Percentiles rank a stretch among this genome's conserved stretches.
phyloP scores from a whole-genome alignment of 2,113 vertebrate genomes.

The Scopus umbretta region DNA sequence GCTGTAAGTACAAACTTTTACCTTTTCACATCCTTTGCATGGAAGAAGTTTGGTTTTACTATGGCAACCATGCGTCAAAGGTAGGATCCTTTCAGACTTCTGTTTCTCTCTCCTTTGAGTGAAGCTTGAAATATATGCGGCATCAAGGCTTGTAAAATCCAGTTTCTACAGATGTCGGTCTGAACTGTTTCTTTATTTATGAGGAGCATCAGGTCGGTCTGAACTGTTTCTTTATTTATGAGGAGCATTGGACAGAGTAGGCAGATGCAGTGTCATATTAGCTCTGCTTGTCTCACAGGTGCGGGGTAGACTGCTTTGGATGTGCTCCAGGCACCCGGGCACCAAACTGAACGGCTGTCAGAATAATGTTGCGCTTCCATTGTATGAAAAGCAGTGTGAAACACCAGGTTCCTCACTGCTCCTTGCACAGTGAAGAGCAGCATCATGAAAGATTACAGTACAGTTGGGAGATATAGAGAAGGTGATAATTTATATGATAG shows the following conservation, averaged over 20 bases:
- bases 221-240: neutral
- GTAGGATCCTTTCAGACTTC: slow-evolving; percentile 29
- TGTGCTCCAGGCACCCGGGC: neutral
- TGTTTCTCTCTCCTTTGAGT: neutral
- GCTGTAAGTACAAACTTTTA: slow-evolving; percentile 22
- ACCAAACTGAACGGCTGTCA: neutral
- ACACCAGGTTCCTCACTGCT: neutral
- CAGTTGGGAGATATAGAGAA: neutral
- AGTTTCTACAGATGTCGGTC: neutral
- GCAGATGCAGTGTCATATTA: neutral
- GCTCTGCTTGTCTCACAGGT: neutral
- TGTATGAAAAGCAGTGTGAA: neutral
- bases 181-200: neutral
- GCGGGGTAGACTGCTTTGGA: neutral
- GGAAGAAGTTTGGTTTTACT: neutral
- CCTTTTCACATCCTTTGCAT: neutral
- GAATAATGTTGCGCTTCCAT: neutral
- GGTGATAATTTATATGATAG: slow-evolving; percentile 29
- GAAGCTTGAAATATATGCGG: neutral
- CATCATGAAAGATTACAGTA: neutral
- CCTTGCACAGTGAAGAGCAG: slow-evolving; percentile 3
- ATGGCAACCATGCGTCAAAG: slow-evolving; percentile 66
- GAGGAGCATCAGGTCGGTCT: neutral
- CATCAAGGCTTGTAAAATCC: neutral
- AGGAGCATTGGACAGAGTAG: neutral